phyloP scores from a whole-genome alignment of 2,888 invertebrate species.

The Stenodema calcarata region DNA sequence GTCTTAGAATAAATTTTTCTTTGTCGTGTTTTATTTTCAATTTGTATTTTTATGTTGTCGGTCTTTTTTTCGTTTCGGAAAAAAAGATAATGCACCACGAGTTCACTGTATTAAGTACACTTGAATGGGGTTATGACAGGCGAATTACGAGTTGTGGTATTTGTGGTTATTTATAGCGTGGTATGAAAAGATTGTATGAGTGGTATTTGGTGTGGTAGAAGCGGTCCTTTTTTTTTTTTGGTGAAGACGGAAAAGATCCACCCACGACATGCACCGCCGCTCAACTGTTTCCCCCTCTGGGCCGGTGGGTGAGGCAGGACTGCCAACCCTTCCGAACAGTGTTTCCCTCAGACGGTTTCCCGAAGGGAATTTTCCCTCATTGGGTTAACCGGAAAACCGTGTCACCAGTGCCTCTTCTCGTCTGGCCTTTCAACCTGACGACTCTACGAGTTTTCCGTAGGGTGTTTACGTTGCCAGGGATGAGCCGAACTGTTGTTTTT shows the following conservation, averaged over 20 bases:
- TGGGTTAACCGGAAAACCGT: too few relatives aligned
- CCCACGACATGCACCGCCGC: slow-evolving; percentile 49
- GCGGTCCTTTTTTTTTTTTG: slow-evolving; percentile 38
- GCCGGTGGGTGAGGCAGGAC: background rate
- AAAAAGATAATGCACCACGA: slow-evolving; percentile 30
- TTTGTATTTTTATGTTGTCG: background rate
- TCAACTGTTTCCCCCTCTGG: slow-evolving; percentile 16
- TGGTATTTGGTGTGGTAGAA: slow-evolving; percentile 21
- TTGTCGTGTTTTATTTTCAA: background rate
- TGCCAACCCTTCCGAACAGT: slow-evolving; percentile 20
- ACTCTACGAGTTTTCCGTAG: too few relatives aligned
- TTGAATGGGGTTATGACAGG: slow-evolving; percentile 10
- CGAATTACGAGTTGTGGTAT: background rate
- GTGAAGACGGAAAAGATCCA: slow-evolving; percentile 41
- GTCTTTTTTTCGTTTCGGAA: slow-evolving; percentile 11
- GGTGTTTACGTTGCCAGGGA: too few relatives aligned
- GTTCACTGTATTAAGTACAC: slow-evolving; percentile 42
- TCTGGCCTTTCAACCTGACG: too few relatives aligned
- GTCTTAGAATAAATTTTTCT: background rate
- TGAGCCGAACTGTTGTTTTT: too few relatives aligned
- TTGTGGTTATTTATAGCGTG: background rate
- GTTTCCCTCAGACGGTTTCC: slow-evolving; percentile 21
- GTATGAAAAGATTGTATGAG: slow-evolving; percentile 7
- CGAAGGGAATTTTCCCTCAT: background rate
- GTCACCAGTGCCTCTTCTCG: too few relatives aligned